Evolutionary conservation across 2,797 vertebrate genomes (phyloP), one percentile per base, ranked within the genome.

Genomic region (Knipowitschia caucasica): DNA sequence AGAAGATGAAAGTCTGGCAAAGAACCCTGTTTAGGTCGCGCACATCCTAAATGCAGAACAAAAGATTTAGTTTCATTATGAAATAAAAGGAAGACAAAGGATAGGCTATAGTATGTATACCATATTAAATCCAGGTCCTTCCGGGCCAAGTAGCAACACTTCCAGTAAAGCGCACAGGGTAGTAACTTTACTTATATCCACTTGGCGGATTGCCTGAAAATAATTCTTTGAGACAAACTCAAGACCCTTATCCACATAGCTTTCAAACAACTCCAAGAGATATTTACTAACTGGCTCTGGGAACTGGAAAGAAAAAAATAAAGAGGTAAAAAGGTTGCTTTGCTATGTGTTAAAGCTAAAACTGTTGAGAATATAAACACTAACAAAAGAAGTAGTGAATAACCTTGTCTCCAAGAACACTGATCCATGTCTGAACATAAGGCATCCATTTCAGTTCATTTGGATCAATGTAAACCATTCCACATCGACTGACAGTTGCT

Each of bases 401-500:
- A 69, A 93, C 93, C 75, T 88, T 90, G 15, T 73, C 65, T 50
- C 80, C 76, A 29, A 93, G 74, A 25, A 75, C 56, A 7, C 64
- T 75, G 66, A 93, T 86, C 93, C 93, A 94, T 2, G 92, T 94
- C 74, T 92, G 83, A 14, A 95, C 92, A 18, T 90, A 93, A 5
- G 93, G 93, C 86, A 92, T 90, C 94, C 94, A 95, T 63, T 93
- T 94, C 26, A 95, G 86, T 53, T 94, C 93, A 21, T 92, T 88
- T 1, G 94, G 81, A 78, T 95, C 94, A 53, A 95, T 87, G 62
- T 89, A 95, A 4, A 94, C 93, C 93, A 94, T 94, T 61, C 93
- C 93, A 76, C 94, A 95, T 5, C 93, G 90, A 63, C 93, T 95
- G 71, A 95, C 93, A 1, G 94, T 95, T 20, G 94, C 93, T 35